A percentile compares a stretch with the other conserved stretches of the same genome.
phyloP scores from a whole-genome alignment of 92 coral and sea anemone species.

The Umimayanthus kanabou region DNA sequence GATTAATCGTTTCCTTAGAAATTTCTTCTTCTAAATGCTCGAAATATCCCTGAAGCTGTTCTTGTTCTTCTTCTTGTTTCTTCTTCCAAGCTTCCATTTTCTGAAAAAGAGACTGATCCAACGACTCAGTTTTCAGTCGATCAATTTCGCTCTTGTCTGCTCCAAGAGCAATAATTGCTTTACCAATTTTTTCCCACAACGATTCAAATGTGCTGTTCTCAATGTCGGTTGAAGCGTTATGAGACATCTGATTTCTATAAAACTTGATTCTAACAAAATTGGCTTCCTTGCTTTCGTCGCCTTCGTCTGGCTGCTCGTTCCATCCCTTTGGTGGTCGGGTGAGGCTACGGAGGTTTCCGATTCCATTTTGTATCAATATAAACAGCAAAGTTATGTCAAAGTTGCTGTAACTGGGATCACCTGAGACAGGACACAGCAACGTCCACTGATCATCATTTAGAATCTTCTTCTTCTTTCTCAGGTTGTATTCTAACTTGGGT shows the following conservation, averaged over 20 bases:
- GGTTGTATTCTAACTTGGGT: slow-evolving; percentile 7
- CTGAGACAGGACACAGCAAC: slow-evolving; percentile 47
- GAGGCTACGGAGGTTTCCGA: slow-evolving; percentile 39
- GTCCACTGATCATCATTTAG: slow-evolving; percentile 55
- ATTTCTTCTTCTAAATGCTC: neutral
- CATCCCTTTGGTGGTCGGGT: slow-evolving; percentile 55
- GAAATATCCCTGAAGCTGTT: neutral
- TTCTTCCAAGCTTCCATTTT: neutral
- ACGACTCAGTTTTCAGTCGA: slow-evolving; percentile 36
- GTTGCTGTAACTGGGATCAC: slow-evolving; percentile 44
- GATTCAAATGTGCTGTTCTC: slow-evolving; percentile 36
- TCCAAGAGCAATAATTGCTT: slow-evolving; percentile 39
- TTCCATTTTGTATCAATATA: slow-evolving; percentile 44
- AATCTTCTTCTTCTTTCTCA: slow-evolving; percentile 32
- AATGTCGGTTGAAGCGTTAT: slow-evolving; percentile 28
- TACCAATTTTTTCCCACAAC: slow-evolving; percentile 44
- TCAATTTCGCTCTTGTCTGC: slow-evolving; percentile 31
- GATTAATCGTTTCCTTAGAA: too few species aligned
- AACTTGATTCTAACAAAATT: slow-evolving; percentile 50
- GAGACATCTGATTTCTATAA: slow-evolving; percentile 56
- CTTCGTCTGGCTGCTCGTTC: slow-evolving; percentile 55
- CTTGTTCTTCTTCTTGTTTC: neutral
- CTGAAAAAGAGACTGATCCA: slow-evolving; percentile 17
- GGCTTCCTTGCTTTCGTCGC: slow-evolving; percentile 43
- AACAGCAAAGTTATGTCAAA: slow-evolving; percentile 65